Evolutionary conservation across 2,888 invertebrate species (phyloP), one percentile per base, ranked within the genome.

Genomic region (Eupithecia centaureata): DNA sequence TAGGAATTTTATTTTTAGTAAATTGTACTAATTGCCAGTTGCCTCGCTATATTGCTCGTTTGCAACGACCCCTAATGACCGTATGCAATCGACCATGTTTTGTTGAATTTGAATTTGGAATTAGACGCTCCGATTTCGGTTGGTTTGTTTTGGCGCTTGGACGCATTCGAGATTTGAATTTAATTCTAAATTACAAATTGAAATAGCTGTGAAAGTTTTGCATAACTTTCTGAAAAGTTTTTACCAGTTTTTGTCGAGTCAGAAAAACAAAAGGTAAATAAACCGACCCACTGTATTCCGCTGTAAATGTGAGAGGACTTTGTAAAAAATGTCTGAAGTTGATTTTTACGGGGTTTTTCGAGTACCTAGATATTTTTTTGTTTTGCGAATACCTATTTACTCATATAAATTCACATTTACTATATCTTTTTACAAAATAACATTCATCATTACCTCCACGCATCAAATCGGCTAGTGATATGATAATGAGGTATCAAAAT

Each of bases 41-140:
- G 13, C 3, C 12, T 3, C 18, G 18, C 18, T n/a, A 28, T 54
- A 10, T 57, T 12, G 56, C 56, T 57, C 32, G 57, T 57, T 32
- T 57, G 32, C 57, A 57, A 10, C 28, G 18, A 18, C 18, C 22
- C 57, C 33, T 87, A 86, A 87, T 86, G 84, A 84, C 80, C 74
- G 81, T 74, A 81, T 80, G 81, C 83, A 74, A 69, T 73, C 69
- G 60, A 69, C n/a, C 64, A 66, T 67, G 73, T 74, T 72, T 73
- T 74, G 72, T 73, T 68, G 77, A 80, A 81, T 79, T 80, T 77
- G 73, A 79, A 81, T 79, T 79, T 77, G 67, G 76, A 76, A 81
- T 76, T 73, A 70, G 72, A 74, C 72, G 73, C 58, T 69, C 59
- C 28, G 12, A 67, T 67, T 66, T 58, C 54, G 38, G 66, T 66